Evolutionary conservation across 1,140 invertebrate species (phyloP), one percentile per base, ranked within the genome.

Genomic region (Drosophila rhopaloa): DNA sequence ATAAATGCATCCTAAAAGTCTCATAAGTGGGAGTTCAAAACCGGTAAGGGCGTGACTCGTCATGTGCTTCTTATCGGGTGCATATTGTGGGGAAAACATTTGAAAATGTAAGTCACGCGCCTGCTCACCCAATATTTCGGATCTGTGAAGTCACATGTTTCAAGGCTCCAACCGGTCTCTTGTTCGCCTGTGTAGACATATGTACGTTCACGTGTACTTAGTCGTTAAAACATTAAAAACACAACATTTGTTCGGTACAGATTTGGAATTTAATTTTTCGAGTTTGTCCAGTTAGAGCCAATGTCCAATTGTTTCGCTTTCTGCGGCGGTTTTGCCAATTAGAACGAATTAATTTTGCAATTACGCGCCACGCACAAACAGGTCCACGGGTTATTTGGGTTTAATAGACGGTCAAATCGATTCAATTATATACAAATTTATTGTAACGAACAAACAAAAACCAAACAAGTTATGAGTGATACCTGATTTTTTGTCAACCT

Each of bases 281-380:
- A 54, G 48, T 76, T 76, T 71, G 43, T 57, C 60, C 60, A 71
- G 67, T 71, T 66, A 29, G 11, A 40, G 10, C 29, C 37, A 14
- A 38, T 41, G 55, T 50, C 44, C 55, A 24, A 66, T 59, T 66
- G 67, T 56, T 48, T 75, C 50, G 57, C 43, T 65, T 75, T 74
- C 72, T 50, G 58, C 37, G 41, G 38, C 44, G 32, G 38, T 76
- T 76, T 76, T 76, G 61, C 55, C 72, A 75, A 75, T 76, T 76
- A 76, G 73, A 76, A 76, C 50, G 73, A 67, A 67, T 76, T 76
- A 59, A 76, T 76, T 76, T 76, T 66, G 73, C 54, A 76, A 76
- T 76, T 76, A 67, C 73, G 55, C 73, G 72, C 43, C 71, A 57
- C 41, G 54, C 72, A 76, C 47, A 68, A 74, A 58, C 73, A 54